Evolutionary conservation across 35 echinoderm and acorn worm genomes (phyloP), one percentile per base, ranked within the genome.

Genomic region (Apostichopus californicus): DNA sequence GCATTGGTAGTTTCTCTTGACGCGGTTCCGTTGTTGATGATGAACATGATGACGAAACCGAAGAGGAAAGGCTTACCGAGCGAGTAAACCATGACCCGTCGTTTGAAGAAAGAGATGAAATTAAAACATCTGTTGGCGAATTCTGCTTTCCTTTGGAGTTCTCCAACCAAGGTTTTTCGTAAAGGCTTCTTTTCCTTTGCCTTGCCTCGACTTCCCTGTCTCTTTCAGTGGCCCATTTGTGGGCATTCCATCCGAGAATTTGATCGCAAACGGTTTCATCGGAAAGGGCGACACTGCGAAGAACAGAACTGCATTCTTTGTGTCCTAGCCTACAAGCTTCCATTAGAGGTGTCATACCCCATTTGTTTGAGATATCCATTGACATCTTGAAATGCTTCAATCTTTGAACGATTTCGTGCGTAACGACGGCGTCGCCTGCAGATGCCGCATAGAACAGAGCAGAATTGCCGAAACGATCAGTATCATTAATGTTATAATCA

Each of bases 341-440:
- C 22, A 98, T 78, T 57, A 98, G 85, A 8, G 96, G 92, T 10
- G 94, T 98, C 96, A 98, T 98, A 9, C 94, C 92, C 89, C 92
- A 95, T 57, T 92, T 95, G 59, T 98, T 98, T 5, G 89, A 6
- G 53, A 81, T 83, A 78, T 98, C 94, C 0, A 95, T 11, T 11
- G 80, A 68, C 21, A 95, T 55, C 52, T 92, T 95, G 55, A 93
- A 98, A 72, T 91, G 92, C 52, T 86, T 77, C n/a, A 98, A 53
- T 79, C 64, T 93, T 56, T 90, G 55, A 3, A 98, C 59, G 88
- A 98, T 14, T 1, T 54, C 90, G 1, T 78, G 54, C n/a, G 93
- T 90, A 20, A 90, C 86, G 3, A 92, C 90, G 24, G 64, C 57
- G 26, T 98, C 93, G 13, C 96, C 96, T 23, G 77, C 78, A 3